These are phyloP conservation scores for Pandemis corylana DNA, from an alignment of 2,888 invertebrate species.

Conservation along the genomic window DNA sequence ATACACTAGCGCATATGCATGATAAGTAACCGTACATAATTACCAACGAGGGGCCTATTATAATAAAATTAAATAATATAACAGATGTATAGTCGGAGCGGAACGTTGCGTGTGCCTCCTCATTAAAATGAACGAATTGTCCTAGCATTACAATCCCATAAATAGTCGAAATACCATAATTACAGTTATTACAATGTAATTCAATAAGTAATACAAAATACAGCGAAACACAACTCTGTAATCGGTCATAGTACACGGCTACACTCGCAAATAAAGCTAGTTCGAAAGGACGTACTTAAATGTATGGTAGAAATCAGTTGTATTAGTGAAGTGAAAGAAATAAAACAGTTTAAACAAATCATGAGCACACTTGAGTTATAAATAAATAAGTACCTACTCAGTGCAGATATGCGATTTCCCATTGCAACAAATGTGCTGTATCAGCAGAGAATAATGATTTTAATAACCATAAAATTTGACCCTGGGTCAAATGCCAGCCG, in stretches of 20 bases:
- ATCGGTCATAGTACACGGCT: neutral
- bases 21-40: constrained; percentile 41
- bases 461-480: constrained; percentile 57
- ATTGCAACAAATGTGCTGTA: constrained; percentile 7
- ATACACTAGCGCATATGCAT: constrained; percentile 25
- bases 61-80: constrained; percentile 54
- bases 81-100: constrained; percentile 51
- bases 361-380: neutral
- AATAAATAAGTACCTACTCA: neutral
- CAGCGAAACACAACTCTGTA: neutral
- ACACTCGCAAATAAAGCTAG: neutral
- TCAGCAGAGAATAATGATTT: constrained; percentile 38
- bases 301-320: neutral
- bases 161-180: constrained; percentile 35
- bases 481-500: constrained; percentile 68
- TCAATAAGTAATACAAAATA: constrained; percentile 29
- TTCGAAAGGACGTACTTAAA: no score
- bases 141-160: constrained; percentile 29
- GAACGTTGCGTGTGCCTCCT: constrained; percentile 55
- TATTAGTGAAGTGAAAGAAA: neutral
- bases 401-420: constrained; percentile 13
- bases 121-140: constrained; percentile 51
- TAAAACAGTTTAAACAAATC: neutral
- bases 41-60: constrained; percentile 48
- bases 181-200: constrained; percentile 32